Conservation (phyloP, 2,113 vertebrate species). For the Saguinus imperator region DNA sequence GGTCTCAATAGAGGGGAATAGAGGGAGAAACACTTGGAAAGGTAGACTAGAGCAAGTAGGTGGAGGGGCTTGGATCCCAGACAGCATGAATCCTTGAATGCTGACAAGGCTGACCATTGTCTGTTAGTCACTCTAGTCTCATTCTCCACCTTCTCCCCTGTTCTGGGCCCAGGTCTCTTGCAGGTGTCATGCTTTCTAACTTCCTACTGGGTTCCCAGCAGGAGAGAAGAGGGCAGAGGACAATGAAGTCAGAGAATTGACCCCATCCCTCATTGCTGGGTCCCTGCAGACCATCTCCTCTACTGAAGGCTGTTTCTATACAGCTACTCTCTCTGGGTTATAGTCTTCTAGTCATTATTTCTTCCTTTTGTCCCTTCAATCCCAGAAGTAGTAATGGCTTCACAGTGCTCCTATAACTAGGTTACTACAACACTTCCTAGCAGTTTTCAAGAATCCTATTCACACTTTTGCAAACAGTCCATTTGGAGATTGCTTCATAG, state of each 20-base stretch:
- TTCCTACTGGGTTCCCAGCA: not conserved
- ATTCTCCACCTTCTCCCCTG: not conserved
- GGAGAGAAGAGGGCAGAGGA: not conserved
- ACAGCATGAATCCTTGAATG: not conserved
- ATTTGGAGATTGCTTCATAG: not conserved
- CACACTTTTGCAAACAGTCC: not conserved
- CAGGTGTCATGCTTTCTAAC: not conserved
- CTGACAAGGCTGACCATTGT: not conserved
- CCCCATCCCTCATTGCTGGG: not conserved
- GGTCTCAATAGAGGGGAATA: not conserved
- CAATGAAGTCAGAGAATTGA: too few species aligned
- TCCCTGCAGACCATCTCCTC: not conserved
- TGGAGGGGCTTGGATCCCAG: not conserved
- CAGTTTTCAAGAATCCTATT: not conserved
- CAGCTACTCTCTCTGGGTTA: not conserved
- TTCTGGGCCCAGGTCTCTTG: not conserved
- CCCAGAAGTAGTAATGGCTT: not conserved
- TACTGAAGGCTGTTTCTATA: not conserved
- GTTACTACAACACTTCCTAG: not conserved
- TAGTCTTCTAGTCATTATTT: not conserved
- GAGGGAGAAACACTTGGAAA: not conserved
- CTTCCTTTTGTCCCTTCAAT: not conserved
- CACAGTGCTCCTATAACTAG: not conserved
- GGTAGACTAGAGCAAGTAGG: not conserved
- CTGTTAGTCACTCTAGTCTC: not conserved